A percentile compares a stretch with the other conserved stretches of the same genome.
Conservation (phyloP, 2,888 invertebrate species). For the Norana najaformis region DNA sequence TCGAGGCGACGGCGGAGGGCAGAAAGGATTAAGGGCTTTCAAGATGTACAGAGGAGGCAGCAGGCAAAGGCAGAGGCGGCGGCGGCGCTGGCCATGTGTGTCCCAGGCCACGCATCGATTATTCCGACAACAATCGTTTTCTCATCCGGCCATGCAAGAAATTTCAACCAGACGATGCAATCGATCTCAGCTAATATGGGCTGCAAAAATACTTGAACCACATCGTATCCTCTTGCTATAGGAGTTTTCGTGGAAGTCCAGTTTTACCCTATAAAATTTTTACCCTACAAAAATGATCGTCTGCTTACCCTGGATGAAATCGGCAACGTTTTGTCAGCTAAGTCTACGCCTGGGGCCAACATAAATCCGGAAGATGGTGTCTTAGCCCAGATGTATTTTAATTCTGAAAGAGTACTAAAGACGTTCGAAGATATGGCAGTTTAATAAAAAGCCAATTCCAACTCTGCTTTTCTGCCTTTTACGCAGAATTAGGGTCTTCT, state of each 20-base stretch:
- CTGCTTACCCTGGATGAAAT: not conserved
- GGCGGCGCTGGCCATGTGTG: not conserved
- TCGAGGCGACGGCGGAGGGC: not conserved
- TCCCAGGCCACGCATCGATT: not conserved
- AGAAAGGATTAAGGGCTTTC: not conserved
- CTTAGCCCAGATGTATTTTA: too few relatives aligned
- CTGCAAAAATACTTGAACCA: not conserved
- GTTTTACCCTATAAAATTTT: too few relatives aligned
- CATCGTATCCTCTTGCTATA: not conserved
- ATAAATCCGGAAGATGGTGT: too few relatives aligned
- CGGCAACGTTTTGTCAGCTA: not conserved
- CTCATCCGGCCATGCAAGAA: not conserved
- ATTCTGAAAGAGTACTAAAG: too few relatives aligned
- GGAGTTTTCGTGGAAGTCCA: not conserved
- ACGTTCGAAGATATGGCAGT: too few relatives aligned
- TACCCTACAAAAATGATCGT: not conserved
- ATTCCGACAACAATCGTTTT: not conserved
- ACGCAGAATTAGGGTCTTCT: not conserved
- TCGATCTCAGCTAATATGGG: not conserved
- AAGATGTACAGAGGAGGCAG: not conserved
- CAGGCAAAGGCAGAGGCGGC: not conserved
- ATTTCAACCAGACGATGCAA: not conserved
- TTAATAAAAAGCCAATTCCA: too few relatives aligned
- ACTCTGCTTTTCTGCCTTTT: not conserved
- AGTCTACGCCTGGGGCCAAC: too few relatives aligned